Conservation (phyloP, 2,797 vertebrate species). For the Gouania willdenowi region DNA sequence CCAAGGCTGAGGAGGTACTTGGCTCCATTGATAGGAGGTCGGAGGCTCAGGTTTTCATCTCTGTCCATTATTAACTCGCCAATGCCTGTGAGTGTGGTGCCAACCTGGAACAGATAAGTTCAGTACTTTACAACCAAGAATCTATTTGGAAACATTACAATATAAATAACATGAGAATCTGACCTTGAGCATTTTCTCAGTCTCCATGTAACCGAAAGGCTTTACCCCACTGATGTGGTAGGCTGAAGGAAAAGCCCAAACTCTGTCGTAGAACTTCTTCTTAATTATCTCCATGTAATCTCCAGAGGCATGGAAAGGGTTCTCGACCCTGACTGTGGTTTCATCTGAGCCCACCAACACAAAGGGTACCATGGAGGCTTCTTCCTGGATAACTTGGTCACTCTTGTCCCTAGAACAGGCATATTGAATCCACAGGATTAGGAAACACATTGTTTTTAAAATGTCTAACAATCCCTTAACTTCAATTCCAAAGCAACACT, state of each 20-base stretch:
- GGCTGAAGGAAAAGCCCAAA: constrained; percentile 72
- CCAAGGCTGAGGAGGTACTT: constrained; percentile 77
- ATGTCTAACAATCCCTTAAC: no score
- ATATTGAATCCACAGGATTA: no score
- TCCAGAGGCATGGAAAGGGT: constrained; percentile 75
- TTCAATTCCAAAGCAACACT: no score
- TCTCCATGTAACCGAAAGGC: constrained; percentile 86
- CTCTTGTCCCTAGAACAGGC: constrained; percentile 78
- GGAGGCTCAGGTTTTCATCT: constrained; percentile 75
- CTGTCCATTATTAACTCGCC: constrained; percentile 80
- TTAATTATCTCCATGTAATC: constrained; percentile 77
- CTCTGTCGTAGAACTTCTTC: constrained; percentile 83
- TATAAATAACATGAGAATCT: constrained; percentile 12
- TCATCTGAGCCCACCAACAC: constrained; percentile 62
- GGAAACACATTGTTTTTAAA: no score
- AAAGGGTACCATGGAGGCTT: constrained; percentile 79
- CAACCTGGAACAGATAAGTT: constrained; percentile 58
- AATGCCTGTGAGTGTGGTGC: constrained; percentile 77
- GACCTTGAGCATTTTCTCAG: constrained; percentile 84
- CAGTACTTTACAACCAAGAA: no score
- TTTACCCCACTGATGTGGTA: constrained; percentile 87
- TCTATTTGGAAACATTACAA: no score
- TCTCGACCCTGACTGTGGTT: constrained; percentile 71
- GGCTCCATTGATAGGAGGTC: constrained; percentile 70
- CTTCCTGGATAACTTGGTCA: constrained; percentile 77